phyloP scores from a whole-genome alignment of 2,797 vertebrate species.

The Buceros bicornis region DNA sequence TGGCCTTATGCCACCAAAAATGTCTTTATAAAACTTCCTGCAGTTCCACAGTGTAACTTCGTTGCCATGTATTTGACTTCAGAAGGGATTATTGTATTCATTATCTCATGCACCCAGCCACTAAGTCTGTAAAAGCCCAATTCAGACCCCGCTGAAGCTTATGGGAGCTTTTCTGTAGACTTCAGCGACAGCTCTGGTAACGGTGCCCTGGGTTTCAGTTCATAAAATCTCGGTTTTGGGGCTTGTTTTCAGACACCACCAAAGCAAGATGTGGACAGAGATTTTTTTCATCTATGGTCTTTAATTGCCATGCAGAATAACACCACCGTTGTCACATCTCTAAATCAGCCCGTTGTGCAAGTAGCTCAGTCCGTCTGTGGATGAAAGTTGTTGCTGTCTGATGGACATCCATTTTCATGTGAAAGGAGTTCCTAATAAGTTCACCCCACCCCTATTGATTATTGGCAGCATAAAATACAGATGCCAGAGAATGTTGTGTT shows the following conservation, averaged over 20 bases:
- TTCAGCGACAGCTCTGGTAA: neutral
- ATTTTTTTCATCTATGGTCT: neutral
- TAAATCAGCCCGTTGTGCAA: neutral
- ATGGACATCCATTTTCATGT: neutral
- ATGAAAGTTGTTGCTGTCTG: neutral
- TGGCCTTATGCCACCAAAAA: neutral
- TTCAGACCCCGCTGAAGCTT: neutral
- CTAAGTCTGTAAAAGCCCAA: neutral
- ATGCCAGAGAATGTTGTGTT: neutral
- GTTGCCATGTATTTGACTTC: neutral
- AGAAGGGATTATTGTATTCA: neutral
- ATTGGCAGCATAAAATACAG: neutral
- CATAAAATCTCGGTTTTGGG: neutral
- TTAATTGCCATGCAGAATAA: neutral
- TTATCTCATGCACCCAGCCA: neutral
- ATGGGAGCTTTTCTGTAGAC: neutral
- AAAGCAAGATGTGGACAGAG: neutral
- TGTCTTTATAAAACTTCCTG: neutral
- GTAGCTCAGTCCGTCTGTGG: neutral
- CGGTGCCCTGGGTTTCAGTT: neutral
- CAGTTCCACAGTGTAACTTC: conserved; percentile 3
- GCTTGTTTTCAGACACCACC: neutral
- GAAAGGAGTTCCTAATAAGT: neutral
- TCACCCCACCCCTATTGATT: neutral
- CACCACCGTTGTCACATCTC: neutral